Percentiles rank a stretch among this genome's conserved stretches.
phyloP scores from a whole-genome alignment of 2,113 vertebrate genomes.

The Gallinago paraguaiae region DNA sequence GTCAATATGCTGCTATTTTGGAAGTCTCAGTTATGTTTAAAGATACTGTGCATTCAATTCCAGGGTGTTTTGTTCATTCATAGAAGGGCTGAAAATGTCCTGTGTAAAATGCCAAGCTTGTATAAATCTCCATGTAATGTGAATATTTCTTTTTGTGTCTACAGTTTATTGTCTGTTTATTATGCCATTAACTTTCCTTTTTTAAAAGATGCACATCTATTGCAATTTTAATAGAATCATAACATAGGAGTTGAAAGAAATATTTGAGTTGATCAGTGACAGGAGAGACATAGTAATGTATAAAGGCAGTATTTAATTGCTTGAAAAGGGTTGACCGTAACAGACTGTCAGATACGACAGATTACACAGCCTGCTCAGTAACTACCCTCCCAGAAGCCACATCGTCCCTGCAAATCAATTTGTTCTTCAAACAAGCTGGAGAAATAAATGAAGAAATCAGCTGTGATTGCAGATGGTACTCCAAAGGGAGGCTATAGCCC shows the following conservation, averaged over 20 bases:
- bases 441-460: neutral
- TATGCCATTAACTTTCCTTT: neutral
- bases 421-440: neutral
- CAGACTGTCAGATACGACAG: neutral
- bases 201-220: neutral
- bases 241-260: neutral
- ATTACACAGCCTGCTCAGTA: neutral
- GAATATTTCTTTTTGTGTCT: neutral
- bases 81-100: neutral
- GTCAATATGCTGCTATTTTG: conserved; percentile 9
- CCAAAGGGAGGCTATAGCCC: neutral
- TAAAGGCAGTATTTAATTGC: neutral
- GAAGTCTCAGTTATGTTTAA: neutral
- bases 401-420: neutral
- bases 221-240: neutral
- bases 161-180: neutral
- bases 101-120: neutral
- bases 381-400: neutral
- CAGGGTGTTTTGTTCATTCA: neutral
- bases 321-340: neutral
- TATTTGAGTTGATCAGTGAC: neutral
- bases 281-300: neutral
- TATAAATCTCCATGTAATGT: neutral
- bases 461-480: neutral
- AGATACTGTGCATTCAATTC: neutral